Evolutionary conservation across 2,113 vertebrate genomes (phyloP).

Genomic region (Tetraodon nigroviridis): DNA sequence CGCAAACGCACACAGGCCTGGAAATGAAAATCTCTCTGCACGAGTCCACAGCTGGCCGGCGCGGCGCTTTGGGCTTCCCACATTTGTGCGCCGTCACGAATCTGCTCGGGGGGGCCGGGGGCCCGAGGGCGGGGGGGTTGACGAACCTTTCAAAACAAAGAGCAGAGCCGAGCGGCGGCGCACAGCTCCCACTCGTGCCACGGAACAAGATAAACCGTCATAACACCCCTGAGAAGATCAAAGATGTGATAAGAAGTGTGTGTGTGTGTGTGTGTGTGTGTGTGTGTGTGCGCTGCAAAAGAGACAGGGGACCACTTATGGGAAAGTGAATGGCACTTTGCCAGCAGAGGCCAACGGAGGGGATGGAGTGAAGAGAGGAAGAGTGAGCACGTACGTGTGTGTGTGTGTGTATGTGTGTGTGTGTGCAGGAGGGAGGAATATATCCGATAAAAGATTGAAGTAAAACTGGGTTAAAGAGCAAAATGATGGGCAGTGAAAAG

Average conservation of each 20-base stretch:
- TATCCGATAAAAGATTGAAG: conserved; percentile 60
- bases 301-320: conserved; percentile 42
- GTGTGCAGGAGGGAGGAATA: conserved; percentile 4
- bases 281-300: conserved; percentile 26
- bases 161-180: conserved; percentile 46
- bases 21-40: conserved; percentile 27
- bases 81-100: conserved; percentile 37
- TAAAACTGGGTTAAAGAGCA: conserved; percentile 61
- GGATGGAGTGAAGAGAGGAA: conserved; percentile 29
- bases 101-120: conserved; percentile 42
- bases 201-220: conserved; percentile 54
- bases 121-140: too few relatives aligned
- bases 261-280: conserved; percentile 2
- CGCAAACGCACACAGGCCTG: conserved; percentile 10
- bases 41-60: conserved; percentile 39
- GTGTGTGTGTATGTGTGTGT: conserved; percentile 9
- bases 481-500: conserved; percentile 1
- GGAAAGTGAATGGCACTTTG: conserved; percentile 51
- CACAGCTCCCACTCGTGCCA: conserved; percentile 31
- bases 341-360: conserved; percentile 61
- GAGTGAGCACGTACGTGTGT: conserved; percentile 9
- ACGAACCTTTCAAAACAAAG: conserved; percentile 54
- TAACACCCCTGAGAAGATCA: conserved; percentile 58
- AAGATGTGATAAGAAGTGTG: conserved; percentile 42
- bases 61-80: conserved; percentile 34